These are phyloP conservation scores for Latheticus oryzae DNA, from an alignment of 2,888 invertebrate species.

Conservation along the genomic window DNA sequence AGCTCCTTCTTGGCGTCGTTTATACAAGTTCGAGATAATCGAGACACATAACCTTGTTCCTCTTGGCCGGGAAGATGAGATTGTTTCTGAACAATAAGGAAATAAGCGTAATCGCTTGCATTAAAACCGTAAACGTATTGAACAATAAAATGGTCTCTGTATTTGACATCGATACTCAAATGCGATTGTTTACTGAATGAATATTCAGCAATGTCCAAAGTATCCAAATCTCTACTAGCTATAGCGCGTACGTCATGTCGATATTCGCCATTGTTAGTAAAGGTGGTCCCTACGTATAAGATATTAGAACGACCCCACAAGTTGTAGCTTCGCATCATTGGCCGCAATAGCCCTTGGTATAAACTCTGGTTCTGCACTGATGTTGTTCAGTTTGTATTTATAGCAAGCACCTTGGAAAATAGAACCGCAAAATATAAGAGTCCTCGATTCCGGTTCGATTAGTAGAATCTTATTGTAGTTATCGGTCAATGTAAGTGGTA, in stretches of 20 bases:
- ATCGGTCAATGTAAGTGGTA: constrained; percentile 76
- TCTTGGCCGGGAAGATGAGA: constrained; percentile 90
- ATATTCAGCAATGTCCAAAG: constrained; percentile 83
- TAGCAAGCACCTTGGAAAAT: constrained; percentile 90
- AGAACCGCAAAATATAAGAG: constrained; percentile 89
- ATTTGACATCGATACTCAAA: constrained; percentile 90
- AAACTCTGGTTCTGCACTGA: constrained; percentile 80
- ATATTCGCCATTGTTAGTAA: constrained; percentile 91
- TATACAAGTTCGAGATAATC: constrained; percentile 92
- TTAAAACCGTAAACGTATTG: constrained; percentile 98
- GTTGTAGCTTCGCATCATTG: constrained; percentile 88
- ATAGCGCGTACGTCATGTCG: constrained; percentile 94
- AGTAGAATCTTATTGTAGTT: constrained; percentile 93
- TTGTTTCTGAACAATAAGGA: constrained; percentile 94
- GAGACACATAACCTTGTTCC: constrained; percentile 89
- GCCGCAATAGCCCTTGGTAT: constrained; percentile 88
- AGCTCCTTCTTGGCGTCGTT: constrained; percentile 94
- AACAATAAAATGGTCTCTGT: constrained; percentile 94
- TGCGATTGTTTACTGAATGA: constrained; percentile 88
- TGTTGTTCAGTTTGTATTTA: constrained; percentile 84
- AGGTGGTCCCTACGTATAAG: constrained; percentile 92
- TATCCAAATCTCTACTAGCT: constrained; percentile 85
- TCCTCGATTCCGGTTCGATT: constrained; percentile 82
- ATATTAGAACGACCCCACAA: constrained; percentile 87
- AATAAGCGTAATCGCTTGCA: constrained; percentile 95